A percentile compares a stretch with the other conserved stretches of the same genome.
These are phyloP conservation scores for Helogale parvula DNA, from an alignment of 2,113 vertebrate genomes.

Conservation along the genomic window DNA sequence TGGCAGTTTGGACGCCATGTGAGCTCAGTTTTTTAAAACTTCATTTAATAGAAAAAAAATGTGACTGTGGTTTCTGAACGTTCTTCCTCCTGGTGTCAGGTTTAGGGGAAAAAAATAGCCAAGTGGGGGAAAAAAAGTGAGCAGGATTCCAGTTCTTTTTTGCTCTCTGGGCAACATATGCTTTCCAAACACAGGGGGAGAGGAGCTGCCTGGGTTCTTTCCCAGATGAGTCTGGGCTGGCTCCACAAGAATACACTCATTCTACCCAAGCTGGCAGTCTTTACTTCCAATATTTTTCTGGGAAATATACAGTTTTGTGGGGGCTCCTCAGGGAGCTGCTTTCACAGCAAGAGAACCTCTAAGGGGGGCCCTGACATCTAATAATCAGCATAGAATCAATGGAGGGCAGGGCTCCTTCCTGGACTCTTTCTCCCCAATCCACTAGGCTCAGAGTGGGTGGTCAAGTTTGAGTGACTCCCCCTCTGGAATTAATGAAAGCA, in stretches of 20 bases:
- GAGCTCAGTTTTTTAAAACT: constrained; percentile 8
- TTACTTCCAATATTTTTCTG: constrained; percentile 53
- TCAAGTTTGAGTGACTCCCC: background rate
- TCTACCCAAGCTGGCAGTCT: constrained; percentile 23
- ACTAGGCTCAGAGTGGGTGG: background rate
- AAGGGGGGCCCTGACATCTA: background rate
- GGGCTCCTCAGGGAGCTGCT: background rate
- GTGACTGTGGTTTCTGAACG: constrained; percentile 20
- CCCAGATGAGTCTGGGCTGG: constrained; percentile 52
- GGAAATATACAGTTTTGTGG: constrained; percentile 35
- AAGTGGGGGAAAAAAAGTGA: background rate
- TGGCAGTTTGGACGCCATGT: background rate
- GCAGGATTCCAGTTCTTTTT: constrained; percentile 54
- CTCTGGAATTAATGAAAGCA: background rate
- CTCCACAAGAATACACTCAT: background rate
- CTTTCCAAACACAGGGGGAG: constrained; percentile 40
- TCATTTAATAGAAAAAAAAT: constrained; percentile 20
- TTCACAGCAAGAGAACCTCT: background rate
- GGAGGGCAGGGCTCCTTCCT: background rate
- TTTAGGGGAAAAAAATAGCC: background rate
- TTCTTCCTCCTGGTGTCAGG: constrained; percentile 40
- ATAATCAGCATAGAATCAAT: background rate
- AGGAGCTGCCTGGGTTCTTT: constrained; percentile 21
- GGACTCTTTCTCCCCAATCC: background rate
- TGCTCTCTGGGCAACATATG: background rate